Evolutionary conservation across 2,888 invertebrate species (phyloP).

Genomic region (Thera obeliscata): DNA sequence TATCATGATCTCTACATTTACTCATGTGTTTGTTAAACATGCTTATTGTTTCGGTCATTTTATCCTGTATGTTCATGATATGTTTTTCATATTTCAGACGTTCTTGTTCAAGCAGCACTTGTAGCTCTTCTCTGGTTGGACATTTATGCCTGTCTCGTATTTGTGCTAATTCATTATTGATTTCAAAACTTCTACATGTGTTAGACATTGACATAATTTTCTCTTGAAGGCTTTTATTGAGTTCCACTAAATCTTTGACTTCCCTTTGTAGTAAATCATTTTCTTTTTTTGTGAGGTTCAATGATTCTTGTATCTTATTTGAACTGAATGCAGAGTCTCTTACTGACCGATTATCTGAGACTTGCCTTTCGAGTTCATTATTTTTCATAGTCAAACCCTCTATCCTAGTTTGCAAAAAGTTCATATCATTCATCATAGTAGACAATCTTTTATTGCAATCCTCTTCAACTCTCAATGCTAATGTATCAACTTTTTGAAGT

Average conservation of each 20-base stretch:
- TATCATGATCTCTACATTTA: constrained; percentile 56
- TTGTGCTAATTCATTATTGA: constrained; percentile 46
- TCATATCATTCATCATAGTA: constrained; percentile 85
- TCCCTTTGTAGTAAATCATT: constrained; percentile 75
- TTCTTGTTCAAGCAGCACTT: constrained; percentile 70
- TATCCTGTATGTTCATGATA: constrained; percentile 65
- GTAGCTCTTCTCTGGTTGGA: constrained; percentile 70
- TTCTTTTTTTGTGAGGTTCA: constrained; percentile 61
- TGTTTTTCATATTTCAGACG: constrained; percentile 75
- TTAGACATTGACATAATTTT: constrained; percentile 64
- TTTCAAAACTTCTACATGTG: constrained; percentile 51
- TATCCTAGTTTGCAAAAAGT: constrained; percentile 82
- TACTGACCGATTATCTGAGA: constrained; percentile 67
- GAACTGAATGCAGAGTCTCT: constrained; percentile 45
- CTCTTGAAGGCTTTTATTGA: constrained; percentile 79
- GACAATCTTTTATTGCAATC: constrained; percentile 89
- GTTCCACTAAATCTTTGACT: constrained; percentile 76
- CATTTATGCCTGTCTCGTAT: constrained; percentile 53
- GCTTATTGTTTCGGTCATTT: constrained; percentile 68
- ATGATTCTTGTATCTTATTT: constrained; percentile 55
- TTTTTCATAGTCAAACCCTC: constrained; percentile 73
- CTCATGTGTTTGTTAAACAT: constrained; percentile 66
- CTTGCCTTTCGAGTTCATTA: constrained; percentile 83
- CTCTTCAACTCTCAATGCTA: constrained; percentile 90
- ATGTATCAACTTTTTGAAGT: constrained; percentile 88